phyloP scores from a whole-genome alignment of 2,113 vertebrate genomes.

The Marcusenius ussheri region DNA sequence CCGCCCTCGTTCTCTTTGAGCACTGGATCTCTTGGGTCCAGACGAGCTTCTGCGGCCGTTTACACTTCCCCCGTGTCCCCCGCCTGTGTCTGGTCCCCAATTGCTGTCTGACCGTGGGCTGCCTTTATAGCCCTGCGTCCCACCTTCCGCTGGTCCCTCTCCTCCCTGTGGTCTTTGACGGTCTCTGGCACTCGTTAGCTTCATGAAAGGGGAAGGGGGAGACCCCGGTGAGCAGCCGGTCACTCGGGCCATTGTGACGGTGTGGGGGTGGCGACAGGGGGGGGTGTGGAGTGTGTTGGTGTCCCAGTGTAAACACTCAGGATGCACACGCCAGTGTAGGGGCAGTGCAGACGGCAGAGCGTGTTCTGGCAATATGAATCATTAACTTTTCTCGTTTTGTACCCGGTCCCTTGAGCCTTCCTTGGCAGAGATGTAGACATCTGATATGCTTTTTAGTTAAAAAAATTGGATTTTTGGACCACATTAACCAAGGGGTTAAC shows the following conservation, averaged over 20 bases:
- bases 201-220: background rate
- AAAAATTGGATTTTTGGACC: background rate
- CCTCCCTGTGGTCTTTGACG: constrained; percentile 25
- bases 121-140: constrained; percentile 44
- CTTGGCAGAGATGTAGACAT: background rate
- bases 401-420: background rate
- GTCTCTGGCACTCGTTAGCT: background rate
- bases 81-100: background rate
- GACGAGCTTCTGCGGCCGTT: too few species aligned
- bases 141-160: constrained; percentile 28
- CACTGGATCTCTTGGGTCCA: background rate
- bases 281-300: constrained; percentile 34
- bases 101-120: constrained; percentile 33
- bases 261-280: too few species aligned
- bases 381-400: background rate
- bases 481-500: background rate
- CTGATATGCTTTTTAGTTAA: background rate
- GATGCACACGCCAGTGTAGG: constrained; percentile 16
- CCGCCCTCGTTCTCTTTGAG: background rate
- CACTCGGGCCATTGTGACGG: background rate
- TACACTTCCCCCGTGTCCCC: background rate
- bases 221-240: background rate
- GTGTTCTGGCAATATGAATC: background rate
- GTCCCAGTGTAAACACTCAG: constrained; percentile 47
- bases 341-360: background rate